phyloP scores from a whole-genome alignment of 2,113 vertebrate genomes.

The Morone saxatilis region DNA sequence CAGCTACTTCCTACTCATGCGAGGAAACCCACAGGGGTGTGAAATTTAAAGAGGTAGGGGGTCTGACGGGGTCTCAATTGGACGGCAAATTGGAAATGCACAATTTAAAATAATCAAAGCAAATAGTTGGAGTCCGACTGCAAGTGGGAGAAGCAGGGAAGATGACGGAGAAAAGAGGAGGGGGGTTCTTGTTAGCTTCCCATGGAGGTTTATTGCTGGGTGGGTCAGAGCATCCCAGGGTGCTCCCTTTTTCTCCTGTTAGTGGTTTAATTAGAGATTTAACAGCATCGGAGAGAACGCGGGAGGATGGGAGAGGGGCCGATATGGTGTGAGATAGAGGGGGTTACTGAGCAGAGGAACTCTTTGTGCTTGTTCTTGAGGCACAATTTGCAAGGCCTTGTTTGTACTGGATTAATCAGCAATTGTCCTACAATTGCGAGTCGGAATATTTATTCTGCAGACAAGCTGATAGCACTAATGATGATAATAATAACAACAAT shows the following conservation, averaged over 20 bases:
- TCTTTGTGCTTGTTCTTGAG: constrained; percentile 60
- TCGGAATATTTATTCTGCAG: constrained; percentile 75
- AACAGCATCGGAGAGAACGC: constrained; percentile 17
- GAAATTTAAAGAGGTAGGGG: constrained; percentile 54
- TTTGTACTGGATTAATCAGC: constrained; percentile 76
- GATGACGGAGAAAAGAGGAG: constrained; percentile 5
- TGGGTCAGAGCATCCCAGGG: constrained; percentile 62
- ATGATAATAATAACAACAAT: constrained; percentile 81
- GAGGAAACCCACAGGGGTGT: constrained; percentile 34
- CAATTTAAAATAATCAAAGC: constrained; percentile 67
- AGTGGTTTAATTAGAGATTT: constrained; percentile 68
- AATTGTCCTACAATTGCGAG: constrained; percentile 62
- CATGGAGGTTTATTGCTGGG: constrained; percentile 52
- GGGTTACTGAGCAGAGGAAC: constrained; percentile 37
- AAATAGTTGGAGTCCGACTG: constrained; percentile 47
- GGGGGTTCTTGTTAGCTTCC: constrained; percentile 55
- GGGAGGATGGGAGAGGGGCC: constrained; percentile 9
- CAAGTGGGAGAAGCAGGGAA: constrained; percentile 28
- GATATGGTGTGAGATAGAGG: constrained; percentile 20
- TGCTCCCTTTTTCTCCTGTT: constrained; percentile 55
- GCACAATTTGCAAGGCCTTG: constrained; percentile 55
- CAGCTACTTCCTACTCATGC: constrained; percentile 5
- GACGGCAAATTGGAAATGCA: constrained; percentile 52
- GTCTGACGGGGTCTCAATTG: constrained; percentile 51
- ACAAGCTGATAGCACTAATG: constrained; percentile 74